Conservation (phyloP, 2,888 invertebrate species). For the Scotopteryx bipunctaria region DNA sequence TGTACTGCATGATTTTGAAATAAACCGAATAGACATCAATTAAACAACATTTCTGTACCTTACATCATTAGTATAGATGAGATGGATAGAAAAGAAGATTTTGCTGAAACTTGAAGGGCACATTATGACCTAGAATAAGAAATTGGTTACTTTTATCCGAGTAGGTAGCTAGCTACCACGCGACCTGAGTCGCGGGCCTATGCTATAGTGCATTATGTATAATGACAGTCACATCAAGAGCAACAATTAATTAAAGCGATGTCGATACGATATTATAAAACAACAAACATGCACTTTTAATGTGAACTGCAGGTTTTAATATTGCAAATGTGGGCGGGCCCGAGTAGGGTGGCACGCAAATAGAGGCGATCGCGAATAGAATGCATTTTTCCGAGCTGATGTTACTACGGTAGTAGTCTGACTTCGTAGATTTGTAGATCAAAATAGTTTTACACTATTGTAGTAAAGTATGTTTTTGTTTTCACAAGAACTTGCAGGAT, state of each 20-base stretch:
- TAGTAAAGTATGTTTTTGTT: background rate
- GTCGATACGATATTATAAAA: background rate
- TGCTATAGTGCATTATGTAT: too few relatives aligned
- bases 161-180: too few relatives aligned
- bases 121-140: too few relatives aligned
- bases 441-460: background rate
- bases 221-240: background rate
- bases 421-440: background rate
- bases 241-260: background rate
- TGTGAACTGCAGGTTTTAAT: conserved; percentile 6
- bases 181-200: too few relatives aligned
- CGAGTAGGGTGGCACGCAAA: conserved; percentile 29
- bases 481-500: too few relatives aligned
- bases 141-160: too few relatives aligned
- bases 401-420: background rate
- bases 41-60: too few relatives aligned
- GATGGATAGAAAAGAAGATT: too few relatives aligned
- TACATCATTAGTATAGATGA: too few relatives aligned
- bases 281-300: conserved; percentile 15
- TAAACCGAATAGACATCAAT: too few relatives aligned
- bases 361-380: conserved; percentile 34
- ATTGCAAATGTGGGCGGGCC: conserved; percentile 29
- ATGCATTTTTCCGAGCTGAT: conserved; percentile 6
- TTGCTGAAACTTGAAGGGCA: too few relatives aligned
- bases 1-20: too few relatives aligned